Evolutionary conservation across 2,797 vertebrate genomes (phyloP).

Genomic region (Pagetopsis macropterus): DNA sequence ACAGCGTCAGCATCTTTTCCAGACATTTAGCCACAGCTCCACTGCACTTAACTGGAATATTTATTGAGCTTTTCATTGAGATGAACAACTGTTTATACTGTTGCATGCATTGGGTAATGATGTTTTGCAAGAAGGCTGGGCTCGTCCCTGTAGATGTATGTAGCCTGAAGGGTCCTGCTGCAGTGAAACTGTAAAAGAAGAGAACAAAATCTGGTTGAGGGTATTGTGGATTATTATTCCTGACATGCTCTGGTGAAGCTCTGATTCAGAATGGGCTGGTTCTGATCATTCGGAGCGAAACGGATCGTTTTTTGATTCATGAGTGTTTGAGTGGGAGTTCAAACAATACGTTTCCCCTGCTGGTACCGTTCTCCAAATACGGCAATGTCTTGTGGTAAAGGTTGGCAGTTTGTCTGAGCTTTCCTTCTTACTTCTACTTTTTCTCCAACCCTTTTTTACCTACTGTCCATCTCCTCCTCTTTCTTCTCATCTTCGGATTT

Average conservation of each 20-base stretch:
- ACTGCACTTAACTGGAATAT: constrained; percentile 51
- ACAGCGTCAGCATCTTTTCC: constrained; percentile 44
- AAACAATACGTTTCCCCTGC: constrained; percentile 58
- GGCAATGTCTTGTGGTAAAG: constrained; percentile 35
- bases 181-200: constrained; percentile 7
- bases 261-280: constrained; percentile 55
- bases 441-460: constrained; percentile 1
- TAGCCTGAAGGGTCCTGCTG: constrained; percentile 19
- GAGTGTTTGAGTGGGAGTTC: constrained; percentile 57
- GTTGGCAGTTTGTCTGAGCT: constrained; percentile 47
- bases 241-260: constrained; percentile 64
- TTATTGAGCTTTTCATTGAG: constrained; percentile 69
- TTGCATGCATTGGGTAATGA: constrained; percentile 67
- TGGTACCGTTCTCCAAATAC: constrained; percentile 56
- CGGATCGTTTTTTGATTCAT: constrained; percentile 59
- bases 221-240: constrained; percentile 70
- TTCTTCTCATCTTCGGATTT: constrained; percentile 6
- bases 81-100: constrained; percentile 69
- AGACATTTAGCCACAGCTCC: constrained; percentile 41
- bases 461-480: not conserved
- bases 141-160: constrained; percentile 28
- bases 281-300: constrained; percentile 50
- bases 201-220: constrained; percentile 5
- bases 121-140: constrained; percentile 61
- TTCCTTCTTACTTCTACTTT: constrained; percentile 8